phyloP scores from a whole-genome alignment of 2,797 vertebrate genomes.

The Hippocampus kuda region DNA sequence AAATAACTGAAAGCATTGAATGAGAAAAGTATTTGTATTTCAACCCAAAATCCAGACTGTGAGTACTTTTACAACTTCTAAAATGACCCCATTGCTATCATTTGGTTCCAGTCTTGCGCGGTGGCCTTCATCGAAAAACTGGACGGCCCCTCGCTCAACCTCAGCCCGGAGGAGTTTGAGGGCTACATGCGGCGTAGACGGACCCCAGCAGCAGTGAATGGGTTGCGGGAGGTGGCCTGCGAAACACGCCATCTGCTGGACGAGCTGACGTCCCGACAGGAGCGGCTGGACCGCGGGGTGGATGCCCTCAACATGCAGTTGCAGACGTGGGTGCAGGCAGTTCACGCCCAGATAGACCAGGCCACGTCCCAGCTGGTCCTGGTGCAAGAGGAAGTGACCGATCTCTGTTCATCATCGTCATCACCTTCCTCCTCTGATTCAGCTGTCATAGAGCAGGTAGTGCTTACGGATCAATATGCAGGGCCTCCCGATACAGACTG shows the following conservation, averaged over 20 bases:
- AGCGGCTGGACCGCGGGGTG: constrained; percentile 59
- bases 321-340: constrained; percentile 60
- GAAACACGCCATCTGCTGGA: constrained; percentile 56
- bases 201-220: constrained; percentile 14
- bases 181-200: constrained; percentile 63
- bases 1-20: background rate
- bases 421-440: constrained; percentile 11
- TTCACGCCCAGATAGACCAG: constrained; percentile 62
- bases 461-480: constrained; percentile 26
- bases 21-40: background rate
- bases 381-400: constrained; percentile 46
- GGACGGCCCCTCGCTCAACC: constrained; percentile 69
- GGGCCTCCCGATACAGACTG: constrained; percentile 37
- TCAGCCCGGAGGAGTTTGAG: constrained; percentile 68
- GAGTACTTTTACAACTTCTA: background rate
- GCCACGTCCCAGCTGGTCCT: constrained; percentile 32
- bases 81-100: background rate
- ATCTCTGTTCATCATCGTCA: background rate
- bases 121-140: constrained; percentile 75
- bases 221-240: constrained; percentile 37
- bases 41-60: background rate
- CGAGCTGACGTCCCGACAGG: constrained; percentile 62
- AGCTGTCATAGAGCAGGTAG: constrained; percentile 16
- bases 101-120: constrained; percentile 64
- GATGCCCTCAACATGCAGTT: constrained; percentile 56